These are phyloP conservation scores for Drosophila parvula DNA, from an alignment of 1,140 invertebrate species.

Conservation along the genomic window DNA sequence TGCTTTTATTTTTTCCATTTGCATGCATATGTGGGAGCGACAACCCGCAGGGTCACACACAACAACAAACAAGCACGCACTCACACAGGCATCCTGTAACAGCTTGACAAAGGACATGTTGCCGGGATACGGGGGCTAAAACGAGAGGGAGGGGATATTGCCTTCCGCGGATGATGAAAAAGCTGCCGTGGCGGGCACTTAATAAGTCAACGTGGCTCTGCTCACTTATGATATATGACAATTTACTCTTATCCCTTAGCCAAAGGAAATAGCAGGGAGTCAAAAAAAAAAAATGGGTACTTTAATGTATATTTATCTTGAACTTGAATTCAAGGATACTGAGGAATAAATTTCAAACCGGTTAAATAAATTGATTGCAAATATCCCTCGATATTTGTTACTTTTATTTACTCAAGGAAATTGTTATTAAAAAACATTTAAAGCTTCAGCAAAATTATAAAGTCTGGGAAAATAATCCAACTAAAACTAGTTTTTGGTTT, in stretches of 20 bases:
- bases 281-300: neutral
- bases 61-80: slow-evolving; percentile 19
- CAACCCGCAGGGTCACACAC: slow-evolving; percentile 42
- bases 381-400: no score
- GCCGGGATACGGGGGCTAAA: neutral
- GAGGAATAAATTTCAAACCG: neutral
- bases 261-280: neutral
- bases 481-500: no score
- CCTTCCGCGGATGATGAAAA: slow-evolving; percentile 30
- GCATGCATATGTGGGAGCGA: slow-evolving; percentile 50
- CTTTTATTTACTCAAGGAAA: no score
- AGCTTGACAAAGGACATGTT: slow-evolving; percentile 57
- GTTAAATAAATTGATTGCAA: no score
- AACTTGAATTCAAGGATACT: neutral
- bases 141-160: neutral
- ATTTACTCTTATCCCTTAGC: slow-evolving; percentile 40
- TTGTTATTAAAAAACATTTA: no score
- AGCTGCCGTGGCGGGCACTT: slow-evolving; percentile 57
- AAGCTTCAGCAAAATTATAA: no score
- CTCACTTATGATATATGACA: slow-evolving; percentile 51
- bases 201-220: slow-evolving; percentile 61
- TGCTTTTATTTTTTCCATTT: slow-evolving; percentile 50
- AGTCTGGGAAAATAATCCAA: no score
- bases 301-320: slow-evolving; percentile 20
- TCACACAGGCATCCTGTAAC: slow-evolving; percentile 18